These are phyloP conservation scores for Melanchra persicariae DNA, from an alignment of 2,888 invertebrate species.

Conservation along the genomic window DNA sequence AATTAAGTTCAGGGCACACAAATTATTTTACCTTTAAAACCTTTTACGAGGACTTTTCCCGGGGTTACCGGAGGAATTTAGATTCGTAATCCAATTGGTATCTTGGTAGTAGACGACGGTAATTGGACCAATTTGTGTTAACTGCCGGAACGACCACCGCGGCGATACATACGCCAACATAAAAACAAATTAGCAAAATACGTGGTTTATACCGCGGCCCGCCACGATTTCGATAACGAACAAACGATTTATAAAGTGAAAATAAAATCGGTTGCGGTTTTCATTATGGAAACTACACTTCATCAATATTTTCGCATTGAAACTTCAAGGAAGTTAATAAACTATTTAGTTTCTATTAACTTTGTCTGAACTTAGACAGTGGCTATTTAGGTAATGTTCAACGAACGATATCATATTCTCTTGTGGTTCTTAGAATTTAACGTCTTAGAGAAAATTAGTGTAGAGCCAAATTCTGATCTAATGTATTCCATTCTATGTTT, in stretches of 20 bases:
- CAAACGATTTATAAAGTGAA: conserved; percentile 44
- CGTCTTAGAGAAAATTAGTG: not conserved
- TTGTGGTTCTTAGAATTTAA: conserved; percentile 1
- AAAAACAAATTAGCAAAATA: conserved; percentile 66
- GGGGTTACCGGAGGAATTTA: conserved; percentile 68
- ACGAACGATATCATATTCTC: not conserved
- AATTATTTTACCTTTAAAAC: conserved; percentile 40
- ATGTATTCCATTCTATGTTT: not conserved
- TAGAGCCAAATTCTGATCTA: not conserved
- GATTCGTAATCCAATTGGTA: conserved; percentile 81
- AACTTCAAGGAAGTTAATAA: conserved; percentile 32
- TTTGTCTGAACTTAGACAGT: conserved; percentile 33
- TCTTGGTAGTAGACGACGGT: conserved; percentile 74
- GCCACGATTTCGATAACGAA: conserved; percentile 53
- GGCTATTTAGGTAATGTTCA: not conserved
- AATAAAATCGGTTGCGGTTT: conserved; percentile 45
- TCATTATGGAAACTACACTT: conserved; percentile 27
- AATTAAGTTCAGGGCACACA: conserved; percentile 55
- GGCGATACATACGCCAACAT: conserved; percentile 66
- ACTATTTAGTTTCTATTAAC: conserved; percentile 24
- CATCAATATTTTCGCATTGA: conserved; percentile 44
- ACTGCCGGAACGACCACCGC: conserved; percentile 76
- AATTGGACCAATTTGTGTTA: conserved; percentile 82
- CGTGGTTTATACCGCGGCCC: conserved; percentile 43
- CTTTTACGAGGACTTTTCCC: conserved; percentile 66